A percentile compares a stretch with the other conserved stretches of the same genome.
These are phyloP conservation scores for Carassius carassius DNA, from an alignment of 2,113 vertebrate species.

Conservation along the genomic window DNA sequence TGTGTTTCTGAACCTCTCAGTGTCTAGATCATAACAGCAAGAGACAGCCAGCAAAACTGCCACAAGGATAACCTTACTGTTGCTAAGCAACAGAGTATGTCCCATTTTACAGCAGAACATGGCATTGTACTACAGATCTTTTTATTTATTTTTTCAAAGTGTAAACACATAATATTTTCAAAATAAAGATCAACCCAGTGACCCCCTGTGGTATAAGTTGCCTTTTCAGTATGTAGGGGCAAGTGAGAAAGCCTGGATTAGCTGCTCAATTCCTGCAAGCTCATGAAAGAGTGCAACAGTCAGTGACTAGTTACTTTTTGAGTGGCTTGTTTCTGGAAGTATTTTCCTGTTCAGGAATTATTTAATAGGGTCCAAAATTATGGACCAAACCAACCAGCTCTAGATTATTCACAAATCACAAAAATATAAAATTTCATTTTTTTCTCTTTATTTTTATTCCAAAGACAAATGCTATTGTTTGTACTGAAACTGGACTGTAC, in stretches of 20 bases:
- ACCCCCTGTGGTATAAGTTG: background rate
- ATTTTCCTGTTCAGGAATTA: background rate
- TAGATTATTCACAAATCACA: background rate
- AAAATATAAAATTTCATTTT: background rate
- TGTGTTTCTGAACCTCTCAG: background rate
- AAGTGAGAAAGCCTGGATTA: background rate
- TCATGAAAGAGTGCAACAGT: background rate
- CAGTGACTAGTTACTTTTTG: background rate
- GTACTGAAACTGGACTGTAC: too few species aligned
- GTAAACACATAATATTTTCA: constrained; percentile 6
- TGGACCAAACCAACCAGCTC: background rate
- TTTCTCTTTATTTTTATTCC: too few species aligned
- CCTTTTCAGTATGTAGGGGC: background rate
- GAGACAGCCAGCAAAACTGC: constrained; percentile 17
- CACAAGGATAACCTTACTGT: constrained; percentile 22
- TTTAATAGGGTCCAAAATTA: background rate
- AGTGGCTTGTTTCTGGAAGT: background rate
- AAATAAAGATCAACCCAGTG: background rate
- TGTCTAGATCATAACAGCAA: background rate
- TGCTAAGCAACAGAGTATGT: constrained; percentile 37
- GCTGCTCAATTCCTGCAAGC: background rate
- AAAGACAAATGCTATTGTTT: background rate
- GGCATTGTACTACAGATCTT: background rate
- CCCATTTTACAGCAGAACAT: background rate
- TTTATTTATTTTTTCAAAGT: background rate